Base-by-base conservation (phyloP, 2,888 invertebrate genomes). In the Labia minor region DNA sequence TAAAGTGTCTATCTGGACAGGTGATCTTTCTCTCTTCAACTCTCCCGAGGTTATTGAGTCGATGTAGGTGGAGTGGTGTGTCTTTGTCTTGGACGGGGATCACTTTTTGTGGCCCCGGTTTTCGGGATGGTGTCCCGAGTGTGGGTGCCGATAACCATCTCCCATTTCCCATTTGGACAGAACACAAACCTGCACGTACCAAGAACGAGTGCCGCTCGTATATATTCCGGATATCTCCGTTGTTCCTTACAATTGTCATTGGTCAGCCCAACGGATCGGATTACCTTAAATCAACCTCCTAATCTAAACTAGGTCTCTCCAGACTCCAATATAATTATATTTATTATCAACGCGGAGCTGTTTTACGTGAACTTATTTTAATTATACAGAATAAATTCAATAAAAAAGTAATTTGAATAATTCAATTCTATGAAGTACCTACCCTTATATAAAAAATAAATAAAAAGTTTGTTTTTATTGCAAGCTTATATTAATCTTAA, bases 131-230 rank as follows among this genome's bases (percentile, higher is more conserved):
- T 4, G 49, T 49, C 3, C 49, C 49, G 49, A 16, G 49, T 49
- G 49, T 49, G 49, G 49, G 49, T 49, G 49, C 49, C 49, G 49
- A 49, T 49, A 49, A 49, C 49, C 49, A 49, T 49, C 49, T 49
- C 49, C 49, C 49, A 49, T 49, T 49, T 49, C 49, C 49, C 49
- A 49, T 49, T 49, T 49, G 49, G 49, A 49, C 49, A 49, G 49
- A 49, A 49, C 49, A 49, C 49, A 49, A 49, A 49, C 49, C 49
- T 49, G 49, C 49, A 49, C 49, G 49, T 49, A 49, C 49, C 4
- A 49, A 4, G 2, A 26, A 26, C 49, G n/a, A 49, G n/a, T 16
- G 49, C 49, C 49, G 49, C n/a, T 49, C 49, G 49, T 49, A 49
- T 49, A 49, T 49, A 49, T 49, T 16, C 49, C 49, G 49, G 49